A percentile compares a stretch with the other conserved stretches of the same genome.
Conservation (phyloP, 2,888 invertebrate species). For the Hypomecis atomaria region DNA sequence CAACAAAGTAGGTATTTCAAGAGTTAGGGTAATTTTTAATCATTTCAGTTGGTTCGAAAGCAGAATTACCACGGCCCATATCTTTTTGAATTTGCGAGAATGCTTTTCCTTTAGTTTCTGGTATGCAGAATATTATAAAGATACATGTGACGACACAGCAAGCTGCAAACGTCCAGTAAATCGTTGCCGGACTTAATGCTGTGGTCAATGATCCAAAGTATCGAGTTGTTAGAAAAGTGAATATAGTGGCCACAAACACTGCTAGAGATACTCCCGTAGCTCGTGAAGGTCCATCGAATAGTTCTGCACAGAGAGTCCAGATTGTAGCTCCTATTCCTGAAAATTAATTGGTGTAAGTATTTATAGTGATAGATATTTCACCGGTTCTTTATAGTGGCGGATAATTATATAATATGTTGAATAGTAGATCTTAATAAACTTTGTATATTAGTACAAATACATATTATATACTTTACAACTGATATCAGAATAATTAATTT, state of each 20-base stretch:
- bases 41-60: background rate
- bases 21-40: background rate
- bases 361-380: background rate
- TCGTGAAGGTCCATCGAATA: constrained; percentile 60
- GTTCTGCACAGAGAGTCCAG: constrained; percentile 59
- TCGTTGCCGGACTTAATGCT: constrained; percentile 54
- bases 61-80: constrained; percentile 14
- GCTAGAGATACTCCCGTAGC: constrained; percentile 52
- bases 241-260: constrained; percentile 8
- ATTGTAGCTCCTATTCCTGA: constrained; percentile 62
- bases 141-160: constrained; percentile 48
- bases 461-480: too few species aligned
- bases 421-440: too few species aligned
- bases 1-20: background rate
- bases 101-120: constrained; percentile 67
- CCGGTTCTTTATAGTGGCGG: too few species aligned
- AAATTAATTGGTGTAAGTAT: constrained; percentile 16
- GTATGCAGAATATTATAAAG: constrained; percentile 57
- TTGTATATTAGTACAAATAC: too few species aligned
- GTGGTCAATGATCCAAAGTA: constrained; percentile 54
- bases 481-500: too few species aligned
- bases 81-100: constrained; percentile 58
- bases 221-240: constrained; percentile 41
- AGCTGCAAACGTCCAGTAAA: constrained; percentile 48
- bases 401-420: too few species aligned